A percentile compares a stretch with the other conserved stretches of the same genome.
These are phyloP conservation scores for Psittacara wagleri DNA, from an alignment of 2,113 vertebrate species.

Conservation along the genomic window DNA sequence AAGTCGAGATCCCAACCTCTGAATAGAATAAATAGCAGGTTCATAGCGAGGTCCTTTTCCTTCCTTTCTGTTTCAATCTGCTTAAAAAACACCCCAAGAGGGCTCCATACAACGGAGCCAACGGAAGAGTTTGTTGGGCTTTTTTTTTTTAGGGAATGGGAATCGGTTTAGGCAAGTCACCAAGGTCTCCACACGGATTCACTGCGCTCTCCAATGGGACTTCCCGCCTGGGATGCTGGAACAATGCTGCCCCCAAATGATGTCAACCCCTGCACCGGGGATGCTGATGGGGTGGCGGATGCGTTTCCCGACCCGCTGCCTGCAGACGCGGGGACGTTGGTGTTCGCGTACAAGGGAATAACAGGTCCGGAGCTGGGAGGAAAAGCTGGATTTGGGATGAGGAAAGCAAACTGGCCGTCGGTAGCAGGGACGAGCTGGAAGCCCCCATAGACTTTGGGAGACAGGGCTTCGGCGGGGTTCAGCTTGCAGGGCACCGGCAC, in stretches of 20 bases:
- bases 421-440: conserved; percentile 83
- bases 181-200: conserved; percentile 92
- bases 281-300: conserved; percentile 43
- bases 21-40: conserved; percentile 78
- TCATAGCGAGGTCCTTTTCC: conserved; percentile 24
- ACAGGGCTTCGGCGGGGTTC: conserved; percentile 76
- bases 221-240: conserved; percentile 77
- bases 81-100: background rate
- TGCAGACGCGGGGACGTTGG: conserved; percentile 75
- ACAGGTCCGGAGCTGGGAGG: conserved; percentile 72
- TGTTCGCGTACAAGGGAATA: conserved; percentile 78
- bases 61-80: conserved; percentile 48
- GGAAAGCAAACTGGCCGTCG: conserved; percentile 86
- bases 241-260: conserved; percentile 75
- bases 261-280: conserved; percentile 89
- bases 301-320: conserved; percentile 66
- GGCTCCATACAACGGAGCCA: conserved; percentile 91
- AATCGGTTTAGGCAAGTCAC: conserved; percentile 63
- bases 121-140: background rate
- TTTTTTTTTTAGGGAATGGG: background rate
- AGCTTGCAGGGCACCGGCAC: conserved; percentile 83
- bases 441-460: conserved; percentile 83
- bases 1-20: conserved; percentile 81
- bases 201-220: conserved; percentile 78
- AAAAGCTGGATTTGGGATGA: conserved; percentile 84